phyloP scores from a whole-genome alignment of 92 coral and sea anemone species.

The Porites evermanni region DNA sequence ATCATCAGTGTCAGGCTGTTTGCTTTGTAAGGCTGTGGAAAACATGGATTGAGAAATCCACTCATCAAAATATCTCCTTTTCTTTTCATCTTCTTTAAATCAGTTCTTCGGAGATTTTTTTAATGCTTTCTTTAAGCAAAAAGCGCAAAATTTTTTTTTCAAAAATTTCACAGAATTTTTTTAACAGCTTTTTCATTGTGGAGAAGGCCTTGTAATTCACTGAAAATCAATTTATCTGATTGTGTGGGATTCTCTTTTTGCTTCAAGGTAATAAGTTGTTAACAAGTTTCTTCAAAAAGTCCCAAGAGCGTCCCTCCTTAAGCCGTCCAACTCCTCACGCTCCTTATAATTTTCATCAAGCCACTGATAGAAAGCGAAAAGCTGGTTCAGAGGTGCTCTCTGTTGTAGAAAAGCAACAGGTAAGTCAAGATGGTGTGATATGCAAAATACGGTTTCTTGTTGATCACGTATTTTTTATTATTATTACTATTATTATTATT shows the following conservation, averaged over 20 bases:
- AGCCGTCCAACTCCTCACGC: not conserved
- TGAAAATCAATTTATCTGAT: constrained; percentile 4
- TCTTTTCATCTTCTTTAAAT: too few species aligned
- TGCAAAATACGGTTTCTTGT: constrained; percentile 10
- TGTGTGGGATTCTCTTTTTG: not conserved
- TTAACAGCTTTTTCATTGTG: constrained; percentile 7
- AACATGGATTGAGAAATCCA: not conserved
- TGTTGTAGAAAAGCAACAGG: constrained; percentile 12
- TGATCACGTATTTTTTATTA: not conserved
- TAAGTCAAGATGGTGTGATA: not conserved
- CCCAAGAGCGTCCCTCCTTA: not conserved
- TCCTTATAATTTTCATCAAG: not conserved
- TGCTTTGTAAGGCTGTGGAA: not conserved
- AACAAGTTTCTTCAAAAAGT: constrained; percentile 1
- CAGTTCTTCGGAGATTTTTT: too few species aligned
- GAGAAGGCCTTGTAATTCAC: constrained; percentile 1
- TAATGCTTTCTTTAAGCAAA: too few species aligned
- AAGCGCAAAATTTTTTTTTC: too few species aligned
- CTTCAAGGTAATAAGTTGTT: constrained; percentile 16
- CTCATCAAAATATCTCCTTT: too few species aligned
- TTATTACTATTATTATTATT: too few species aligned
- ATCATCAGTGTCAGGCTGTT: not conserved
- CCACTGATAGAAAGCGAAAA: constrained; percentile 7
- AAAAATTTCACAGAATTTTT: too few species aligned
- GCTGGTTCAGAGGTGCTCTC: constrained; percentile 19